Evolutionary conservation across 2,113 vertebrate species (phyloP).

Genomic region (Struthio camelus): DNA sequence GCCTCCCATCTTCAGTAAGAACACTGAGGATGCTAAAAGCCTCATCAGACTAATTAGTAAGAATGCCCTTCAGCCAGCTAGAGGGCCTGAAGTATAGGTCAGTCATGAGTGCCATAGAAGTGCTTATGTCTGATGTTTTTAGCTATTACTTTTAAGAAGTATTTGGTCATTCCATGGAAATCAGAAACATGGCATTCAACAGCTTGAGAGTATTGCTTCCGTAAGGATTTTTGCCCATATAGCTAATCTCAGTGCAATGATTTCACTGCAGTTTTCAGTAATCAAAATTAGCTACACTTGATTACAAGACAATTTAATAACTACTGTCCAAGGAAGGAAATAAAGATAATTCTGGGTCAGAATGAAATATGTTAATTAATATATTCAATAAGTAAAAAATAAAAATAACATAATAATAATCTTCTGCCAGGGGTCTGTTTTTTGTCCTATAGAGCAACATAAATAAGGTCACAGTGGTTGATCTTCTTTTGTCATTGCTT

Average conservation of each 20-base stretch:
- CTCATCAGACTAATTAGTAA: slow-evolving; percentile 35
- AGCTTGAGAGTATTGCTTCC: background rate
- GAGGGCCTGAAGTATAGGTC: background rate
- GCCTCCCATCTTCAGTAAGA: slow-evolving; percentile 22
- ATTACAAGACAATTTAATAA: background rate
- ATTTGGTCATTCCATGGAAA: background rate
- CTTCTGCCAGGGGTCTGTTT: background rate
- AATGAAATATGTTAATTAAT: background rate
- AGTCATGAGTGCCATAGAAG: background rate
- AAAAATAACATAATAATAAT: background rate
- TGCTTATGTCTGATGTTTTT: background rate
- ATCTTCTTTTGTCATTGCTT: background rate
- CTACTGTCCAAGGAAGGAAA: background rate
- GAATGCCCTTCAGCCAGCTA: background rate
- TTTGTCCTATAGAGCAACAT: background rate
- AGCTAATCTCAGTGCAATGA: background rate
- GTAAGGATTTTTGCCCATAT: background rate
- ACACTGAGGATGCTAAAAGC: background rate
- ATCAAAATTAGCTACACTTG: background rate
- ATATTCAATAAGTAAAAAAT: background rate
- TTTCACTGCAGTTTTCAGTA: background rate
- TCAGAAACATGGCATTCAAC: background rate
- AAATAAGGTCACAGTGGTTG: background rate
- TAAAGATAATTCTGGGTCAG: background rate
- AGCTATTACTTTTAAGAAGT: background rate